Conservation (phyloP, 2,888 invertebrate species). For the Caenorhabditis sp. region DNA sequence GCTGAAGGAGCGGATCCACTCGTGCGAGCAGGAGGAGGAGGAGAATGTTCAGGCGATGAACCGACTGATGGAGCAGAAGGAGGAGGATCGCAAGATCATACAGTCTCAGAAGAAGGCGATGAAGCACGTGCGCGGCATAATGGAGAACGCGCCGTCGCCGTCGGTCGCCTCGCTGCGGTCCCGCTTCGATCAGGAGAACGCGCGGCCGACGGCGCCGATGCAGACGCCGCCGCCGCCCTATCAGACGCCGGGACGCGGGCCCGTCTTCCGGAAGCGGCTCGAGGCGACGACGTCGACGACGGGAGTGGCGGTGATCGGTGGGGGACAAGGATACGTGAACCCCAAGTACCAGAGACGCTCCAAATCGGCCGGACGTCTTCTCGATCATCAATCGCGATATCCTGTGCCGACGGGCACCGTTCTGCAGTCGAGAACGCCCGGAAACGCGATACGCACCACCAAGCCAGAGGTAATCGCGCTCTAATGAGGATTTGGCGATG, state of each 20-base stretch:
- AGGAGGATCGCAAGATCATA: slow-evolving; percentile 44
- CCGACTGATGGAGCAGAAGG: slow-evolving; percentile 38
- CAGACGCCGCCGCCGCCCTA: slow-evolving; percentile 56
- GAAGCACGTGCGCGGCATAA: slow-evolving; percentile 46
- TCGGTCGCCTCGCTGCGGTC: slow-evolving; percentile 59
- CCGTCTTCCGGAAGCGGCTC: slow-evolving; percentile 21
- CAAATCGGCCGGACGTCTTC: slow-evolving; percentile 67
- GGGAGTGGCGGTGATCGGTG: neutral
- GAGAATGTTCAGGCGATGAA: slow-evolving; percentile 58
- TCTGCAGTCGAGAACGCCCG: slow-evolving; percentile 86
- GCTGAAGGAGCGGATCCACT: slow-evolving; percentile 58
- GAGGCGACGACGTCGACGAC: slow-evolving; percentile 33
- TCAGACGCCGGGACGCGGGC: slow-evolving; percentile 45
- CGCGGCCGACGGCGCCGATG: slow-evolving; percentile 37
- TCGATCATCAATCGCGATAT: slow-evolving; percentile 74
- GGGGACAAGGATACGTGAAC: slow-evolving; percentile 59
- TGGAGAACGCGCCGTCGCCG: slow-evolving; percentile 47
- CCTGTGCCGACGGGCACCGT: slow-evolving; percentile 83
- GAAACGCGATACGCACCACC: slow-evolving; percentile 82
- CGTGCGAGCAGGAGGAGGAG: slow-evolving; percentile 67
- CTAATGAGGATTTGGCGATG: neutral
- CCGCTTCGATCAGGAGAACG: slow-evolving; percentile 55
- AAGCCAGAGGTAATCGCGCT: slow-evolving; percentile 83
- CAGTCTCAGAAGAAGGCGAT: slow-evolving; percentile 49
- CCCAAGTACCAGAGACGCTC: slow-evolving; percentile 63